Percentiles rank a stretch among this genome's conserved stretches.
These are phyloP conservation scores for Verasper variegatus DNA, from an alignment of 2,113 vertebrate species.

Conservation along the genomic window DNA sequence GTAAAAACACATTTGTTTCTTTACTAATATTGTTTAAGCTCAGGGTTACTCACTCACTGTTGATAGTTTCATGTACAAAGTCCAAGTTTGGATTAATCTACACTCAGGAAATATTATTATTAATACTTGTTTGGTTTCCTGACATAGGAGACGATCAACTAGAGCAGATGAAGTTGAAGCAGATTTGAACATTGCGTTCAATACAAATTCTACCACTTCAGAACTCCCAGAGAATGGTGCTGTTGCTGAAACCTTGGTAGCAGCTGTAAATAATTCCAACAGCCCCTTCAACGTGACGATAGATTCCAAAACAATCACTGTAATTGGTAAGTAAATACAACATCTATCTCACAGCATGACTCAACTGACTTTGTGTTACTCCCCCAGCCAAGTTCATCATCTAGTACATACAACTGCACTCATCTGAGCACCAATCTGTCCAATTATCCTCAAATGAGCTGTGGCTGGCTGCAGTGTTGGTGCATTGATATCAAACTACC, in stretches of 20 bases:
- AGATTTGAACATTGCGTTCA: neutral
- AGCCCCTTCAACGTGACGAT: neutral
- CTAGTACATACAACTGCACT: too few relatives aligned
- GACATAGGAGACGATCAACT: neutral
- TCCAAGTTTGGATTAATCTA: neutral
- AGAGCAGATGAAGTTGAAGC: neutral
- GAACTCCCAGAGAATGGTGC: neutral
- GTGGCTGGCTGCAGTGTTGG: too few relatives aligned
- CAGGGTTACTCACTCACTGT: too few relatives aligned
- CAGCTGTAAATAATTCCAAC: neutral
- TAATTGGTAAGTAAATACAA: neutral
- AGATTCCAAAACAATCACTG: fast-evolving
- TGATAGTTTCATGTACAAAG: neutral
- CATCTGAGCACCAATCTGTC: too few relatives aligned
- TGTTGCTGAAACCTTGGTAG: neutral
- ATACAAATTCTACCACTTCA: neutral
- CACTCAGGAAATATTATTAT: neutral
- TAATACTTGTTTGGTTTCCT: neutral
- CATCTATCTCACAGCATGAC: too few relatives aligned
- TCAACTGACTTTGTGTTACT: neutral
- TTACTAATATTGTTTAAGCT: neutral
- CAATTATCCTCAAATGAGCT: too few relatives aligned
- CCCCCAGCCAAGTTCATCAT: too few relatives aligned
- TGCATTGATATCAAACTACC: too few relatives aligned
- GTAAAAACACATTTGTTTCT: neutral